Evolutionary conservation across 2,113 vertebrate species (phyloP).

Genomic region (Poeciliopsis turrubarensis): DNA sequence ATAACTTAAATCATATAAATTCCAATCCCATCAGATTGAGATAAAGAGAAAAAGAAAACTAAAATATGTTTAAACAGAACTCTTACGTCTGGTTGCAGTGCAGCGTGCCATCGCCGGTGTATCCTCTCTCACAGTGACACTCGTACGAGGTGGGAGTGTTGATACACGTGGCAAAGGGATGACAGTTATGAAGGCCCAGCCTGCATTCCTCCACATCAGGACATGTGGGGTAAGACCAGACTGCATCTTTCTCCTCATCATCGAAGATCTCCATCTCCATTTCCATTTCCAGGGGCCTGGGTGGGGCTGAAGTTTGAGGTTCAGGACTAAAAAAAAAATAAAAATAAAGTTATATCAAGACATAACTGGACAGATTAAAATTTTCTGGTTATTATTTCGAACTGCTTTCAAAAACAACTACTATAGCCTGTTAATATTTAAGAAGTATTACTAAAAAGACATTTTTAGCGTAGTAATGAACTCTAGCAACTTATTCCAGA

Average conservation of each 20-base stretch:
- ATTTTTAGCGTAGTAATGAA: background rate
- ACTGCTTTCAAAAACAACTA: background rate
- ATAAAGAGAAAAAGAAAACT: background rate
- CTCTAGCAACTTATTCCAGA: background rate
- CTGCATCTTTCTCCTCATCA: constrained; percentile 78
- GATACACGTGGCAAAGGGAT: constrained; percentile 85
- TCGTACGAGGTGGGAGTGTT: constrained; percentile 92
- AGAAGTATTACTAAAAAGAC: background rate
- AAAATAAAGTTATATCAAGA: background rate
- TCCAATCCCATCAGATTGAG: background rate
- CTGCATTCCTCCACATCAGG: constrained; percentile 93
- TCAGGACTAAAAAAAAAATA: constrained; percentile 68
- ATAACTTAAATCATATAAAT: background rate
- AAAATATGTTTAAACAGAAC: background rate
- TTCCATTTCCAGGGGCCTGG: constrained; percentile 77
- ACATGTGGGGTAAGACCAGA: constrained; percentile 90
- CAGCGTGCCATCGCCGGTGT: constrained; percentile 86
- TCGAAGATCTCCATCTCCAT: constrained; percentile 77
- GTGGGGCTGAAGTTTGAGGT: constrained; percentile 79
- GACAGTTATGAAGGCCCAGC: constrained; percentile 88
- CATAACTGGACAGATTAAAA: background rate
- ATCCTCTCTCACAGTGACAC: constrained; percentile 91
- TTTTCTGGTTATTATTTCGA: background rate
- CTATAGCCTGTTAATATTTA: background rate
- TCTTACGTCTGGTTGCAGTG: constrained; percentile 93